These are phyloP conservation scores for Propithecus perrieri DNA, from an alignment of 2,797 vertebrate species.

Conservation along the genomic window DNA sequence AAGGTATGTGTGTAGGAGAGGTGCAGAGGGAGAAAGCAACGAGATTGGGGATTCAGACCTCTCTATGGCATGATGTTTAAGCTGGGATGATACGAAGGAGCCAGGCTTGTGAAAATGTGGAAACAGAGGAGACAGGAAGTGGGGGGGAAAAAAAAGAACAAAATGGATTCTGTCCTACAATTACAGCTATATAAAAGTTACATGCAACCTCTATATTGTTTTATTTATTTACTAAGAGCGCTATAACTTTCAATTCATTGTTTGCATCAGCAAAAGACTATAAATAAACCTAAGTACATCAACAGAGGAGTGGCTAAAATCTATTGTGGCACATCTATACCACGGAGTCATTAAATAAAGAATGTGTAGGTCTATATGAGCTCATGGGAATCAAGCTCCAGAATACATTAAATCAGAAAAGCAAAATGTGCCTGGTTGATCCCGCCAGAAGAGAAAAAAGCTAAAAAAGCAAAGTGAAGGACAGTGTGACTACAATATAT, in stretches of 20 bases:
- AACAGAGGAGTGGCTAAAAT: background rate
- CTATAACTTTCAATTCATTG: background rate
- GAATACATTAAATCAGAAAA: background rate
- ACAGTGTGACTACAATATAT: background rate
- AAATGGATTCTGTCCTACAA: background rate
- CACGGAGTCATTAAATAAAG: background rate
- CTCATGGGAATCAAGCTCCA: background rate
- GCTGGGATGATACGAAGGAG: too few species aligned
- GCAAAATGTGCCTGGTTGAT: background rate
- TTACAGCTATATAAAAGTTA: background rate
- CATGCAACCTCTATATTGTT: background rate
- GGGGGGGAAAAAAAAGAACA: background rate
- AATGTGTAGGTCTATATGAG: background rate
- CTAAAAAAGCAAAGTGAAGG: background rate
- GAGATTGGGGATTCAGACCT: background rate
- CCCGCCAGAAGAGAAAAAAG: too few species aligned
- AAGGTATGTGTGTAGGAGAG: too few species aligned
- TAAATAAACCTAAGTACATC: background rate
- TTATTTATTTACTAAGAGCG: background rate
- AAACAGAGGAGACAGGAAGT: background rate
- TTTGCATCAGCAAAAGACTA: background rate
- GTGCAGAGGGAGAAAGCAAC: background rate
- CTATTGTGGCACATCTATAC: background rate
- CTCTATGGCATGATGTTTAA: too few species aligned
- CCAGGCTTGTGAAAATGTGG: too few species aligned